phyloP scores from a whole-genome alignment of 2,888 invertebrate genomes.

The Andrena flavipes region DNA sequence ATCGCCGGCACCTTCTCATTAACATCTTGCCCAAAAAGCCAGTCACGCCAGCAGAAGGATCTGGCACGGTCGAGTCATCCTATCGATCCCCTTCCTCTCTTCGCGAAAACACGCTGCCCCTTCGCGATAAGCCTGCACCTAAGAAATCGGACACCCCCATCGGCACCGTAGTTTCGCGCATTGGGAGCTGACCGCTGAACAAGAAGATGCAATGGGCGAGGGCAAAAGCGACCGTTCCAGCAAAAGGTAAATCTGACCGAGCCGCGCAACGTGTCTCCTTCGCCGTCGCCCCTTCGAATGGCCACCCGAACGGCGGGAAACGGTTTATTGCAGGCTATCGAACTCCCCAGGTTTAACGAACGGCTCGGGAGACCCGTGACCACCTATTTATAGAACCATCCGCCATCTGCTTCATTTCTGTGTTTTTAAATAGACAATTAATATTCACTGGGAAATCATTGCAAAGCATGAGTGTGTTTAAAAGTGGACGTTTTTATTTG shows the following conservation, averaged over 20 bases:
- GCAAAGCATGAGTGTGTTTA: too few relatives aligned
- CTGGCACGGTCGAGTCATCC: constrained; percentile 61
- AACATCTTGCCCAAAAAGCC: constrained; percentile 77
- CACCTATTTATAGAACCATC: constrained; percentile 41
- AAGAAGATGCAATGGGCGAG: constrained; percentile 83
- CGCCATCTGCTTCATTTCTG: too few relatives aligned
- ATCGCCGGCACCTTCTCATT: constrained; percentile 76
- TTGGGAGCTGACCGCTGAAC: constrained; percentile 52
- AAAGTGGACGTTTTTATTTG: too few relatives aligned
- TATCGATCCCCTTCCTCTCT: constrained; percentile 36
- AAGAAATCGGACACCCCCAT: not conserved
- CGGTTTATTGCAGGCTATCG: constrained; percentile 32
- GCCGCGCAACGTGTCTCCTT: not conserved
- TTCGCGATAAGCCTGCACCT: not conserved
- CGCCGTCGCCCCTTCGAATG: constrained; percentile 9
- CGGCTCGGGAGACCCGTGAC: constrained; percentile 19
- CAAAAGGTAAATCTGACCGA: constrained; percentile 77
- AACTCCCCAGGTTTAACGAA: constrained; percentile 58
- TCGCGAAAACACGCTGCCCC: not conserved
- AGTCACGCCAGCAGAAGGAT: constrained; percentile 76
- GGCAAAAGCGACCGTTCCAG: constrained; percentile 80
- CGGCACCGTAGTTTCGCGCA: constrained; percentile 11
- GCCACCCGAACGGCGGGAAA: constrained; percentile 40
- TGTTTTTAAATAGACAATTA: too few relatives aligned
- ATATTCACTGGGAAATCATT: too few relatives aligned